Evolutionary conservation across 2,113 vertebrate species (phyloP).

Genomic region (Ammospiza nelsoni): DNA sequence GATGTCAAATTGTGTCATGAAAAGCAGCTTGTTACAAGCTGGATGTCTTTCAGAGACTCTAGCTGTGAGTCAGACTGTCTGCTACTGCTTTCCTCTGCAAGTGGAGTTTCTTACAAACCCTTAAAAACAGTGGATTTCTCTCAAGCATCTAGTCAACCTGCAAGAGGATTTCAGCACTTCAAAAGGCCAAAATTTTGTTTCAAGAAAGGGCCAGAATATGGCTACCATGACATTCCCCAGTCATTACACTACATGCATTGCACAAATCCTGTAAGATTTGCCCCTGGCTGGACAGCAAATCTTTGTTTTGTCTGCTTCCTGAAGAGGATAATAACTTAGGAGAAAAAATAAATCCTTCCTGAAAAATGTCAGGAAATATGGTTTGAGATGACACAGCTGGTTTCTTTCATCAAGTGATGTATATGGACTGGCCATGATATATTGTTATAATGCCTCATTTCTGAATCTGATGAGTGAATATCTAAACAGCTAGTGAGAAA

Average conservation of each 20-base stretch:
- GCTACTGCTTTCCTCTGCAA: background rate
- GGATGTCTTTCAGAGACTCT: background rate
- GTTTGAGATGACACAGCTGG: background rate
- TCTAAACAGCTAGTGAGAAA: slow-evolving; percentile 5
- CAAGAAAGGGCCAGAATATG: background rate
- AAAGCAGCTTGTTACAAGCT: background rate
- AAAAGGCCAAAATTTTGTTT: background rate
- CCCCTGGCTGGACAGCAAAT: background rate
- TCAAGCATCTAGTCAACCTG: background rate
- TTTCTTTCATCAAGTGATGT: background rate
- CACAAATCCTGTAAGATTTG: slow-evolving; percentile 28
- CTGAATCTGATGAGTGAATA: background rate
- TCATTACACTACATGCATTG: background rate
- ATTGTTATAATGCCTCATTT: background rate
- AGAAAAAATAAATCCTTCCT: background rate
- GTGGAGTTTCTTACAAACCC: background rate
- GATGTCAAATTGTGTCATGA: background rate
- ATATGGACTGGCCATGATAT: background rate
- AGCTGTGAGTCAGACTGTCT: background rate
- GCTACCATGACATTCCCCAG: background rate
- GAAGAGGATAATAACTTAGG: slow-evolving; percentile 2
- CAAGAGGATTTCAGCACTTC: background rate
- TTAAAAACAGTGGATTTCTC: background rate
- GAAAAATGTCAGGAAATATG: slow-evolving; percentile 30
- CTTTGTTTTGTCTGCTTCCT: slow-evolving; percentile 41